Base-by-base conservation (phyloP, 1,140 invertebrate genomes). In the Caenorhabditis briggsae region DNA sequence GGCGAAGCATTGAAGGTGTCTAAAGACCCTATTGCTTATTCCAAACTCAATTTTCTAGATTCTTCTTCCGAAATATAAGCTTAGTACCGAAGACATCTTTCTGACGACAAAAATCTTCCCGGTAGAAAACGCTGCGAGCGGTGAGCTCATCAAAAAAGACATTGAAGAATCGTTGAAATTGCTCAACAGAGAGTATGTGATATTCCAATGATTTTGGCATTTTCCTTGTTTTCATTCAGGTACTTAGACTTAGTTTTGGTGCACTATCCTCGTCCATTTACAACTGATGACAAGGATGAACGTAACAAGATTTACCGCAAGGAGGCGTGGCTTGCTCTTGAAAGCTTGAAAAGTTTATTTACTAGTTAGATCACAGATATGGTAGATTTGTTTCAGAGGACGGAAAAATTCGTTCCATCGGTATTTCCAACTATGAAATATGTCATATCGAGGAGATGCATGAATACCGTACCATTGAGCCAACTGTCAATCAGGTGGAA, bases 401-500 rank as follows among this genome's bases (percentile, higher is more conserved):
- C n/a, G 90, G 90, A n/a, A 92, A 92, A 84, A 64, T 96, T 2
- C 94, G 94, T 91, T 94, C 95, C 5, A 95, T 96, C 88, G 96
- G 96, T 8, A 95, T 97, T 0, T 96, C 96, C 0, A 97, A 97
- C 93, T 97, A 95, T 90, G 95, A 94, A 33, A 92, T 95, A 5
- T 92, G 93, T 25, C 96, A 97, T 93, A 90, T 97, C 0, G 91
- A 94, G 89, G 94, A 96, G 87, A 92, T 97, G 46, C 90, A 95
- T 6, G 88, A 91, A 20, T 93, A 94, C 46, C 12, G n/a, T 3
- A 78, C n/a, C 5, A 23, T 50, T 23, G 43, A 50, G n/a, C 70
- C 70, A 23, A n/a, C 43, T 8, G 46, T 78, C 70, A 78, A 78
- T 78, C 85, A 86, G 41, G 50, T 91, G 12, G 93, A 94, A 88